Base-by-base conservation (phyloP, 2,888 invertebrate species). In the Harpalus rufipes region DNA sequence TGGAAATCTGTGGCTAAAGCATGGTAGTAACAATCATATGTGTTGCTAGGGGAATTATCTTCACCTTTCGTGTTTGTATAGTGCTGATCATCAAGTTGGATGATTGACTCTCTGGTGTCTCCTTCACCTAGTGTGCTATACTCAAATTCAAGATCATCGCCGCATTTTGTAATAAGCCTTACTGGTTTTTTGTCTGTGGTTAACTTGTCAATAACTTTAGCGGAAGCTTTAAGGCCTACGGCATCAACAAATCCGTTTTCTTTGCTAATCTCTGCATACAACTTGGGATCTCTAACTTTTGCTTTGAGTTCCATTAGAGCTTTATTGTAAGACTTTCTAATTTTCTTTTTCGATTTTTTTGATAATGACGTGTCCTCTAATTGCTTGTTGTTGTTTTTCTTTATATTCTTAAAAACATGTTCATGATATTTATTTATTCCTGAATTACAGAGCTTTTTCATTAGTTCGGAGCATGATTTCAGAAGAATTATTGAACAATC, bases 181-280 rank as follows among this genome's bases (percentile, higher is more conserved):
- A 61, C n/a, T 41, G 61, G 10, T 32, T 61, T 32, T 12, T 12
- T 14, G n/a, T 44, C 41, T n/a, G 12, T 25, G 10, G 39, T 72
- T 18, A 76, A 8, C 39, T 61, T 63, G 16, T 72, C 25, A n/a
- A 86, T n/a, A 25, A 83, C 51, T 61, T 56, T 32, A 16, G 56
- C 3, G 14, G 59, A 80, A 41, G 78, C 81, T 41, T 79, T 16
- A 0, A 86, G 56, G 59, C 86, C 84, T n/a, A 80, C 74, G 3
- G 76, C 14, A 76, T 86, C 84, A 82, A 86, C 85, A 51, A 80
- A 81, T 56, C 74, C 72, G 39, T 85, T 84, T 68, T 86, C 85
- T n/a, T 18, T 7, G 7, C 86, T 72, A 41, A 86, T 63, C 56
- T 79, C 85, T n/a, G 86, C 85, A 12, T 85, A 82, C 21, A 87